Conservation (phyloP, 2,888 invertebrate genomes). For the Koerneria pararmatus region DNA sequence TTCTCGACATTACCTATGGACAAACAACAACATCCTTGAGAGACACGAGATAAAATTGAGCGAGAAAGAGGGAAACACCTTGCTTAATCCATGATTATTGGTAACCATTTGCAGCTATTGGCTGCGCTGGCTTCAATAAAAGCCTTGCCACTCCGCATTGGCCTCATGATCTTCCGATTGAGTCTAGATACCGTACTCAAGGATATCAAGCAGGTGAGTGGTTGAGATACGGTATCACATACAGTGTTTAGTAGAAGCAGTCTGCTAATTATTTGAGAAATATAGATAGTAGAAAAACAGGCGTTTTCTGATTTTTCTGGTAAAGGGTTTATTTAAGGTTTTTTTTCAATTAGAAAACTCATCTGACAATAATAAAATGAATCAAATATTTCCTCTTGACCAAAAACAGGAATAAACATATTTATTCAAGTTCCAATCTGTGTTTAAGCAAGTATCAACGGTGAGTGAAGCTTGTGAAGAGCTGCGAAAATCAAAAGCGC, state of each 20-base stretch:
- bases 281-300: too few species aligned
- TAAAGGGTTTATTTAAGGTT: too few species aligned
- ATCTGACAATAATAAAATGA: too few species aligned
- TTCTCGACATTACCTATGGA: neutral
- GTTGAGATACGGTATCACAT: too few species aligned
- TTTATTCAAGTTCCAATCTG: neutral
- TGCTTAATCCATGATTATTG: neutral
- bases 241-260: too few species aligned
- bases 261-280: too few species aligned
- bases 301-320: too few species aligned
- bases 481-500: slow-evolving; percentile 28
- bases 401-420: too few species aligned
- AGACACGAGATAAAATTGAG: neutral
- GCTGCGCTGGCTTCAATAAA: slow-evolving; percentile 68
- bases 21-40: neutral
- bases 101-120: slow-evolving; percentile 68
- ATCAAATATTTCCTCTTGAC: too few species aligned
- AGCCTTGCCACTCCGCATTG: slow-evolving; percentile 68
- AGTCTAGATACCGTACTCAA: slow-evolving; percentile 80
- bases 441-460: slow-evolving; percentile 78
- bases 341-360: too few species aligned
- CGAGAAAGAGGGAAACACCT: neutral
- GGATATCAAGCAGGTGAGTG: slow-evolving; percentile 80
- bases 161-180: slow-evolving; percentile 83
- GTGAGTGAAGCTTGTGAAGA: slow-evolving; percentile 81